These are phyloP conservation scores for Calosoma granatense DNA, from an alignment of 1,140 invertebrate genomes.

Conservation along the genomic window DNA sequence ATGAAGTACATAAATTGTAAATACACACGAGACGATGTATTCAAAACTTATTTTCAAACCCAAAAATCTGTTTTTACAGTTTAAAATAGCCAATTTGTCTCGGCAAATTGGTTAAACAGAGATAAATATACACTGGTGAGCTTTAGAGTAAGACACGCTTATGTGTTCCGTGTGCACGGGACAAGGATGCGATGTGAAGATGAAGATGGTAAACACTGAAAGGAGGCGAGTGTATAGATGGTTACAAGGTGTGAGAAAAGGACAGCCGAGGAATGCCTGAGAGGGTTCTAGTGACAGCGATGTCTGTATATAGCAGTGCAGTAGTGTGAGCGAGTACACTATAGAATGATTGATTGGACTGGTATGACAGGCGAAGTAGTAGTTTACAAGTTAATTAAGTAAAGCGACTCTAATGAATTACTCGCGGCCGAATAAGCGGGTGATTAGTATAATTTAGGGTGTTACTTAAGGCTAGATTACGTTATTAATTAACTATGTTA, in stretches of 20 bases:
- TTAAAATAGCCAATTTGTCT: constrained; percentile 16
- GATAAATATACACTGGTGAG: neutral
- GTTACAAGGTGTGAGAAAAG: neutral
- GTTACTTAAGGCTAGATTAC: constrained; percentile 3
- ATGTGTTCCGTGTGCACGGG: too few species aligned
- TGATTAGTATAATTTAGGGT: constrained; percentile 2
- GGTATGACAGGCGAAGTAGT: constrained; percentile 5
- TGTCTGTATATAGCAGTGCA: too few species aligned
- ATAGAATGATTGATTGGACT: neutral
- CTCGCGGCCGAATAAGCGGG: constrained; percentile 1
- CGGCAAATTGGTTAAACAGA: constrained; percentile 16
- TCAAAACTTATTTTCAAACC: constrained; percentile 2
- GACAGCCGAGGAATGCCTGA: neutral
- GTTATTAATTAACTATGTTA: constrained; percentile 1
- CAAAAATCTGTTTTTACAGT: constrained; percentile 3
- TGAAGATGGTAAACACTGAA: constrained; percentile 14
- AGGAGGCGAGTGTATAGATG: neutral
- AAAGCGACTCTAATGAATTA: constrained; percentile 5
- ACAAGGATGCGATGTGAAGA: constrained; percentile 10
- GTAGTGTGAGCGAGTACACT: neutral
- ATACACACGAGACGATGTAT: neutral
- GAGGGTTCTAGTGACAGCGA: neutral
- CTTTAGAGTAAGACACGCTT: constrained; percentile 4
- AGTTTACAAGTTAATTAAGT: constrained; percentile 9
- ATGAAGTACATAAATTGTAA: too few species aligned